phyloP scores from a whole-genome alignment of 2,797 vertebrate genomes.

The Philypnodon macrostomus region DNA sequence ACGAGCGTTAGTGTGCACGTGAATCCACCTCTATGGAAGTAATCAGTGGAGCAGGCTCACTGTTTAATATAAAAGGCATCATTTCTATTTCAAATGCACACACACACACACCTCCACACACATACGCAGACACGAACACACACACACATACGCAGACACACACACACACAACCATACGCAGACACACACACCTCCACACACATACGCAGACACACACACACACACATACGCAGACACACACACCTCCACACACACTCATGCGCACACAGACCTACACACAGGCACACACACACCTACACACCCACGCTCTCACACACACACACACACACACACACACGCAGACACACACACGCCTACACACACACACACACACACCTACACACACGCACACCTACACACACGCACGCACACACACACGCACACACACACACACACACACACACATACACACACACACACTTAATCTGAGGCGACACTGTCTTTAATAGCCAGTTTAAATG shows the following conservation, averaged over 20 bases:
- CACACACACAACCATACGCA: too few relatives aligned
- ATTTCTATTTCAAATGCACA: slow-evolving; percentile 16
- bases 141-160: slow-evolving; percentile 16
- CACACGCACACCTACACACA: slow-evolving; percentile 1
- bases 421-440: slow-evolving; percentile 1
- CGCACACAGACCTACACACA: too few relatives aligned
- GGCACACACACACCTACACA: too few relatives aligned
- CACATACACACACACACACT: slow-evolving; percentile 3
- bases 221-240: too few relatives aligned
- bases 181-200: too few relatives aligned
- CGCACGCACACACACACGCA: slow-evolving; percentile 1
- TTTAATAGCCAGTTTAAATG: slow-evolving; percentile 63
- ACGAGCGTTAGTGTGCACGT: background rate
- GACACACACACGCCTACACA: too few relatives aligned
- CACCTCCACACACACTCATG: too few relatives aligned
- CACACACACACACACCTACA: slow-evolving; percentile 1
- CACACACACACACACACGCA: too few relatives aligned
- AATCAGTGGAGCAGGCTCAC: too few relatives aligned
- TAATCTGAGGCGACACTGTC: slow-evolving; percentile 54
- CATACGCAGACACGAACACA: slow-evolving; percentile 43
- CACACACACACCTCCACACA: background rate
- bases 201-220: too few relatives aligned
- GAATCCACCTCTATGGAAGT: too few relatives aligned
- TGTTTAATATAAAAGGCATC: slow-evolving; percentile 47
- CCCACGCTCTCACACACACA: too few relatives aligned